These are phyloP conservation scores for Chamaea fasciata DNA, from an alignment of 2,113 vertebrate genomes.

Conservation along the genomic window DNA sequence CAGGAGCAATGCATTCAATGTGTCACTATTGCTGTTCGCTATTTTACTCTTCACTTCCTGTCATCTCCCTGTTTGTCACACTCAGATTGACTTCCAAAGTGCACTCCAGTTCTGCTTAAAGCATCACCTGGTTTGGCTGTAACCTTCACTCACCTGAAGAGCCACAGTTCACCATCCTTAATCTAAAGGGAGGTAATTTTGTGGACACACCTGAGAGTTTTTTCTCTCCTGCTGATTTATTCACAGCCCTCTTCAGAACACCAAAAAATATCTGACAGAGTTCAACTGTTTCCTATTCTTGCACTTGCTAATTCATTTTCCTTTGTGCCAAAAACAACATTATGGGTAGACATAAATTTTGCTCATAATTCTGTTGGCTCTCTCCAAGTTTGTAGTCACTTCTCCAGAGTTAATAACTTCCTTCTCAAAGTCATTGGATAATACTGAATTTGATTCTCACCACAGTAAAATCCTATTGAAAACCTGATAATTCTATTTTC, in stretches of 20 bases:
- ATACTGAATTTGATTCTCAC: not conserved
- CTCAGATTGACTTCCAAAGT: not conserved
- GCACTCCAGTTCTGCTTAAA: not conserved
- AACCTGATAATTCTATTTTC: not conserved
- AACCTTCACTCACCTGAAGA: not conserved
- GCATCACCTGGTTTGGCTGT: not conserved
- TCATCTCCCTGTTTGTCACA: not conserved
- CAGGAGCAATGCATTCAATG: not conserved
- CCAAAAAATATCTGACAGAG: not conserved
- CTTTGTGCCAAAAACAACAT: not conserved
- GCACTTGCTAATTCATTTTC: not conserved
- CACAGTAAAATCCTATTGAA: not conserved
- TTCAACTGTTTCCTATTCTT: not conserved
- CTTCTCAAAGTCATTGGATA: not conserved
- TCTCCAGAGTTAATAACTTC: not conserved
- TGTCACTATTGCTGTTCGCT: not conserved
- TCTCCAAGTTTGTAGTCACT: not conserved
- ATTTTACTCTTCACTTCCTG: not conserved
- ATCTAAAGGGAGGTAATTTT: not conserved
- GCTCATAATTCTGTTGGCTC: not conserved
- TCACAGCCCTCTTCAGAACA: not conserved
- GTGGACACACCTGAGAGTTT: not conserved
- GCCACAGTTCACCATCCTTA: not conserved
- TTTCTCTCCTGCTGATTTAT: not conserved
- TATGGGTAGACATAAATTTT: not conserved